Evolutionary conservation across 1,140 invertebrate species (phyloP).

Genomic region (Macrotrachela quadricornifera): DNA sequence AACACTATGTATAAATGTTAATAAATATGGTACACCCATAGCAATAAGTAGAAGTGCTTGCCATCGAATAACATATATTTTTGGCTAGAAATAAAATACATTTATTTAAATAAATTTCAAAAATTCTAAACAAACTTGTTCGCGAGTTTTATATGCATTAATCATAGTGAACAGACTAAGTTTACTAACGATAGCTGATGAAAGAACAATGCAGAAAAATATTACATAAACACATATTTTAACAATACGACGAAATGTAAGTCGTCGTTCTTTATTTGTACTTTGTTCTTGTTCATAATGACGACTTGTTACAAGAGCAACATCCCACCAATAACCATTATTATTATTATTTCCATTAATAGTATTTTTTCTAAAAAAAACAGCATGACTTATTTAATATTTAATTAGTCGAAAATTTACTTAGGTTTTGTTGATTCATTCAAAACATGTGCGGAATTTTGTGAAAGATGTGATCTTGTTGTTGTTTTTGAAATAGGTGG

Average conservation of each 20-base stretch:
- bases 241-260: background rate
- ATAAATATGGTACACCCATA: background rate
- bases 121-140: background rate
- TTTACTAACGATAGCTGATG: constrained; percentile 1
- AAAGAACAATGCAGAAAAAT: constrained; percentile 2
- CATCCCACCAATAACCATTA: constrained; percentile 5
- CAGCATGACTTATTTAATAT: no score
- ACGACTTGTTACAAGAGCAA: constrained; percentile 2
- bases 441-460: no score
- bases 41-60: background rate
- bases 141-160: background rate
- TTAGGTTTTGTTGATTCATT: no score
- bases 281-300: constrained; percentile 8
- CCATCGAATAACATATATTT: constrained; percentile 3
- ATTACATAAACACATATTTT: constrained; percentile 1
- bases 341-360: no score
- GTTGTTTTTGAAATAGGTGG: no score
- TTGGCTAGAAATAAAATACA: background rate
- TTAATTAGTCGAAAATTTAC: no score
- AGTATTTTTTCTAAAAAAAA: no score
- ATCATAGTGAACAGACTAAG: constrained; percentile 4
- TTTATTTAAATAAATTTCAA: background rate
- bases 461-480: no score
- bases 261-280: background rate
- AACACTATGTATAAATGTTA: background rate